Evolutionary conservation across 2,113 vertebrate genomes (phyloP).

Genomic region (Limanda limanda): DNA sequence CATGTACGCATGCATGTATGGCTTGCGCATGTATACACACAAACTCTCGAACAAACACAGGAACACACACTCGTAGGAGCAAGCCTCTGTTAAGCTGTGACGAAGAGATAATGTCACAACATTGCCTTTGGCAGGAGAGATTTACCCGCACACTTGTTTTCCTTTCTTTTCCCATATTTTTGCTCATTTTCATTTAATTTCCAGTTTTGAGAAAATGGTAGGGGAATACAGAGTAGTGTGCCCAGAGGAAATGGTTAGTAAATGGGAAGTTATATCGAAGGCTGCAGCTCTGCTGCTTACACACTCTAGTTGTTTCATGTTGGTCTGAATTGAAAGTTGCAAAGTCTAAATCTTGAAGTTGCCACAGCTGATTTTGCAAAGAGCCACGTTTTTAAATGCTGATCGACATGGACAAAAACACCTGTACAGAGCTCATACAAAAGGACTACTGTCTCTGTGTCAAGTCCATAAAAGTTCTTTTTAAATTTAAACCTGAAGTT

Average conservation of each 20-base stretch:
- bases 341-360: neutral
- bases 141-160: slow-evolving; percentile 50
- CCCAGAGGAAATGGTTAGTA: slow-evolving; percentile 53
- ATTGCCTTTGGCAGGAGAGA: slow-evolving; percentile 57
- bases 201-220: slow-evolving; percentile 49
- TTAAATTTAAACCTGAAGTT: no score
- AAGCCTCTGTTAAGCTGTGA: slow-evolving; percentile 58
- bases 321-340: slow-evolving; percentile 12
- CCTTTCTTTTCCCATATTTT: neutral
- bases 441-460: no score
- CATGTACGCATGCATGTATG: slow-evolving; percentile 4
- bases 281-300: slow-evolving; percentile 15
- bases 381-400: neutral
- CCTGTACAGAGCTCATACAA: neutral
- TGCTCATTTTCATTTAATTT: slow-evolving; percentile 61
- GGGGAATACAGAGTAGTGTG: slow-evolving; percentile 47
- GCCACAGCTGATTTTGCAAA: neutral
- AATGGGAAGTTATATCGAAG: slow-evolving; percentile 46
- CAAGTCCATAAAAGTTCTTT: no score
- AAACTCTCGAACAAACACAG: slow-evolving; percentile 5
- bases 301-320: slow-evolving; percentile 24
- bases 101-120: slow-evolving; percentile 58
- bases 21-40: slow-evolving; percentile 12
- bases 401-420: neutral
- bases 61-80: slow-evolving; percentile 19